Evolutionary conservation across 2,113 vertebrate species (phyloP), one percentile per base, ranked within the genome.

Genomic region (Rana temporaria): DNA sequence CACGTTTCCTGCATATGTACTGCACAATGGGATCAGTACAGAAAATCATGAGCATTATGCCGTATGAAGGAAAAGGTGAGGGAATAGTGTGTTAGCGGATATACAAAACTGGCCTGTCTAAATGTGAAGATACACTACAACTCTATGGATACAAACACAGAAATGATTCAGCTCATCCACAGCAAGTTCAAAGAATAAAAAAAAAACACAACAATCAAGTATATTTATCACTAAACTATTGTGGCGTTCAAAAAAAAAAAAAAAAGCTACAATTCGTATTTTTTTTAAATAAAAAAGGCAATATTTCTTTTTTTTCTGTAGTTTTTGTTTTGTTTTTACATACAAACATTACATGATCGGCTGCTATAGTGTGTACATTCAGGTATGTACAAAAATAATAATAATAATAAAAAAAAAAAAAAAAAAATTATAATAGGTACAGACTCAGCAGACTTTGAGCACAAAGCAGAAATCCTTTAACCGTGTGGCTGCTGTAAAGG

Each of bases 161-260:
- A 87, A 94, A 92, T 89, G 90, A 90, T 87, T 87, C 86, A 85
- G 85, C 93, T 87, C 90, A 90, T 90, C 88, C 89, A 95, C 95
- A 96, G 88, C 85, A 90, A 91, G 89, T 91, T 90, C 91, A 91
- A 69, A 67, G 57, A 17, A 52, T n/a, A 57, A 57, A 24, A 70
- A 80, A 81, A 32, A 19, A 15, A 86, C 84, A 88, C 86, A 79
- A 85, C 85, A 79, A 87, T 86, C 86, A 90, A 87, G 78, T 86
- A 89, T 84, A 89, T 86, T 85, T 86, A 88, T 86, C 88, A 91
- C 82, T 88, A 87, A 90, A 90, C 87, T 89, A 90, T 78, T 34
- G 84, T 84, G 86, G 88, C 87, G 86, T 82, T 18, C 84, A 30
- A 30, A 30, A 30, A 30, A 30, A 30, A 30, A 30, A 89, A 88